Evolutionary conservation across 2,888 invertebrate species (phyloP).

Genomic region (Lasioglossum marginatum): DNA sequence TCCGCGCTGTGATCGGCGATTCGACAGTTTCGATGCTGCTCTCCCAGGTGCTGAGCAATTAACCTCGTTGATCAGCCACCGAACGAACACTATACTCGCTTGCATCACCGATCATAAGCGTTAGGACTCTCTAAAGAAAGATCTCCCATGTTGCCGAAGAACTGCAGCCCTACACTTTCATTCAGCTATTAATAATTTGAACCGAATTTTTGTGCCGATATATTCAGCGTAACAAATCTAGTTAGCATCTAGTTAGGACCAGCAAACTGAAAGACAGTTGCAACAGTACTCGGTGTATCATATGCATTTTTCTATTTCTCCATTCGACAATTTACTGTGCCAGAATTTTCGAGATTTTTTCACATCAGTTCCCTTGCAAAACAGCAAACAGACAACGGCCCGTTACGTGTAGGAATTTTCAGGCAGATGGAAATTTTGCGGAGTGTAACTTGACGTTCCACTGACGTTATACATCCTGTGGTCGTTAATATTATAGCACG

Average conservation of each 20-base stretch:
- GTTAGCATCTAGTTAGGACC: too few species aligned
- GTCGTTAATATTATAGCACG: constrained; percentile 16
- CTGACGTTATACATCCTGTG: background rate
- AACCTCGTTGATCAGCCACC: constrained; percentile 3
- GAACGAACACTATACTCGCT: background rate
- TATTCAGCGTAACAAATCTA: background rate
- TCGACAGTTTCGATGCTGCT: background rate
- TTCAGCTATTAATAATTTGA: background rate
- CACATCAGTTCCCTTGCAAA: too few species aligned
- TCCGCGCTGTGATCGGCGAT: background rate
- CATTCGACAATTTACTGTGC: too few species aligned
- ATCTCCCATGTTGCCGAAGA: background rate
- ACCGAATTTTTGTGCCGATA: background rate
- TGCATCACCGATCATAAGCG: background rate
- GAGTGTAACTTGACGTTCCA: constrained; percentile 5
- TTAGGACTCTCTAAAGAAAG: background rate
- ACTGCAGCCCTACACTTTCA: background rate
- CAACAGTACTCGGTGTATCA: too few species aligned
- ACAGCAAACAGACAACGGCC: background rate
- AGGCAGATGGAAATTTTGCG: background rate
- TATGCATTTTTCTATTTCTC: too few species aligned
- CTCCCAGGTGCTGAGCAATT: constrained; percentile 8
- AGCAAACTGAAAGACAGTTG: too few species aligned
- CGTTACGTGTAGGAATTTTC: background rate
- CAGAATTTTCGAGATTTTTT: too few species aligned